Percentiles rank a stretch among this genome's conserved stretches.
Conservation (phyloP, 2,797 vertebrate species). For the Limnodromus scolopaceus region DNA sequence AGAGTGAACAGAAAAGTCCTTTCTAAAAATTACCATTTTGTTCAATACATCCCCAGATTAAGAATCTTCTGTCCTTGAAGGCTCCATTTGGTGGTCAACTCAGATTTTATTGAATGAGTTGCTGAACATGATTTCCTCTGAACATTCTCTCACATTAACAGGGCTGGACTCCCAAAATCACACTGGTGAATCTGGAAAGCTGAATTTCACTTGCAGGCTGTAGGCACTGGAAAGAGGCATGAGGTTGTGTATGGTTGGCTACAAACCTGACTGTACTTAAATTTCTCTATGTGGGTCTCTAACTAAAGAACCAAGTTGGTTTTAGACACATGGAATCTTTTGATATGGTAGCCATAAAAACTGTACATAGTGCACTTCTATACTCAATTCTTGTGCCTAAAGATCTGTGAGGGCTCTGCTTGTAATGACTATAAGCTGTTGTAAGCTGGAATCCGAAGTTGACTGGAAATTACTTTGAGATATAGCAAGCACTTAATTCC, state of each 20-base stretch:
- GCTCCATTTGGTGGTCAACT: neutral
- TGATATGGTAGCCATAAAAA: neutral
- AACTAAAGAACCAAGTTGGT: neutral
- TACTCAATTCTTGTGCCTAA: neutral
- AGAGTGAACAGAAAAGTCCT: neutral
- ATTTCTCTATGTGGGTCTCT: accelerated
- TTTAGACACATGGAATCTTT: neutral
- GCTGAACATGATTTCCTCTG: neutral
- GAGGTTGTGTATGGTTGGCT: neutral
- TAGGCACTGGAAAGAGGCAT: neutral
- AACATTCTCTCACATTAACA: accelerated
- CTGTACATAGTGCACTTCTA: neutral
- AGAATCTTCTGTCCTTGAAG: neutral
- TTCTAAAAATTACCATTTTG: neutral
- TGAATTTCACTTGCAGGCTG: neutral
- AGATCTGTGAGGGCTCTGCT: neutral
- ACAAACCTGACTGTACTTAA: neutral
- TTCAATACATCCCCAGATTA: neutral
- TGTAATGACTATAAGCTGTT: neutral
- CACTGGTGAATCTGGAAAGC: accelerated
- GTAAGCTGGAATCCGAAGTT: neutral
- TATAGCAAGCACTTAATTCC: neutral
- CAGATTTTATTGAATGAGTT: neutral
- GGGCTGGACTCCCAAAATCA: neutral
- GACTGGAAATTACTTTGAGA: neutral